These are phyloP conservation scores for Gallinago paraguaiae DNA, from an alignment of 2,113 vertebrate species.

Conservation along the genomic window DNA sequence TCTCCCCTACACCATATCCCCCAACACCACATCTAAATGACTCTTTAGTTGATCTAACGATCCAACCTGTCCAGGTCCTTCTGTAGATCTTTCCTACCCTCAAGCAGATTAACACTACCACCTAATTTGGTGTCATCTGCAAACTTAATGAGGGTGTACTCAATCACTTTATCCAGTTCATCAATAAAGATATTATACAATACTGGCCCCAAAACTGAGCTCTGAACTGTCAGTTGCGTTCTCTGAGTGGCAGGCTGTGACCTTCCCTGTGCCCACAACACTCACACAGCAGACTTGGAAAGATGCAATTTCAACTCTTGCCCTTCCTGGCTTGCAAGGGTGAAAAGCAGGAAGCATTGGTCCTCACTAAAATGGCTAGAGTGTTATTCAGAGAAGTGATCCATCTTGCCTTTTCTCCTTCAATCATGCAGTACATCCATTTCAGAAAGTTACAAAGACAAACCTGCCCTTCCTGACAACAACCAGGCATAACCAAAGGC, in stretches of 20 bases:
- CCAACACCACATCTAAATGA: no score
- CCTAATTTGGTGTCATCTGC: no score
- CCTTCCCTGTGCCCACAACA: fast-evolving
- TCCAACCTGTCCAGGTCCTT: no score
- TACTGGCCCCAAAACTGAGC: no score
- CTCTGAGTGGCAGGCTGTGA: not conserved
- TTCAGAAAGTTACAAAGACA: not conserved
- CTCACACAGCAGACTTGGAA: not conserved
- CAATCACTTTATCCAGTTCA: no score
- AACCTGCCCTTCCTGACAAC: not conserved
- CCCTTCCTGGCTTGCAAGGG: not conserved
- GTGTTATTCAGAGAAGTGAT: not conserved
- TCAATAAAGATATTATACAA: no score
- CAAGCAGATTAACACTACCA: no score
- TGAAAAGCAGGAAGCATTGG: not conserved
- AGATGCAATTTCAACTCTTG: not conserved
- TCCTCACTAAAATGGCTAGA: not conserved
- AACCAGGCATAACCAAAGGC: not conserved
- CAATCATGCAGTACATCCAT: not conserved
- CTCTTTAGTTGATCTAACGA: no score
- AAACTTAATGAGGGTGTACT: no score
- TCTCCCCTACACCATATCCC: no score
- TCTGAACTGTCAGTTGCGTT: not conserved
- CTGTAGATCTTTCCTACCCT: no score
- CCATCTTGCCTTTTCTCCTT: not conserved